These are phyloP conservation scores for Netelia virgata DNA, from an alignment of 2,888 invertebrate species.

Conservation along the genomic window DNA sequence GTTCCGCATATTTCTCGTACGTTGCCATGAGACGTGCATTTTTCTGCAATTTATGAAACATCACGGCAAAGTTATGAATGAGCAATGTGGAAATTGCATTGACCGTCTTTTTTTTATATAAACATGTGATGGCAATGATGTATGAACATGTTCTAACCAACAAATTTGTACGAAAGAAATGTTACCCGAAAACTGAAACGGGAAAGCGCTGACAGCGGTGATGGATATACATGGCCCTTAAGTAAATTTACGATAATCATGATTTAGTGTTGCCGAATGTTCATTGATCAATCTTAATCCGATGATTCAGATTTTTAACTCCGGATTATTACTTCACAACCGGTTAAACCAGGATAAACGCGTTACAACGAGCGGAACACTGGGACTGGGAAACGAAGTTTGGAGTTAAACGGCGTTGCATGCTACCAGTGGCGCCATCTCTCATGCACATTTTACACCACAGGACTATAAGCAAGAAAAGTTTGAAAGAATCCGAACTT, in stretches of 20 bases:
- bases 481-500: slow-evolving; percentile 23
- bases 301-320: neutral
- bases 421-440: neutral
- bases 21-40: slow-evolving; percentile 84
- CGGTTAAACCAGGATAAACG: neutral
- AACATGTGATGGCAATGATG: neutral
- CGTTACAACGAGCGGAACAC: neutral
- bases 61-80: neutral
- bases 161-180: slow-evolving; percentile 46
- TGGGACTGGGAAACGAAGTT: neutral
- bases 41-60: slow-evolving; percentile 66
- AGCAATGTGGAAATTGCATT: neutral
- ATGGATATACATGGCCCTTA: slow-evolving; percentile 59
- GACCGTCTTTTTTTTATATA: neutral
- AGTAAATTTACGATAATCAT: slow-evolving; percentile 72
- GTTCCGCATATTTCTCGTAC: slow-evolving; percentile 89
- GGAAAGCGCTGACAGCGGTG: slow-evolving; percentile 69
- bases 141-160: slow-evolving; percentile 43
- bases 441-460: neutral
- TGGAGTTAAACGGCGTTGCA: neutral
- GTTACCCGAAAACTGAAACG: slow-evolving; percentile 72
- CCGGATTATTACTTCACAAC: neutral
- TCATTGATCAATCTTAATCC: neutral
- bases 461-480: neutral
- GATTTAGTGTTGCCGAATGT: neutral